Conservation (phyloP, 1,140 invertebrate genomes). For the Drosophila subpulchrella region DNA sequence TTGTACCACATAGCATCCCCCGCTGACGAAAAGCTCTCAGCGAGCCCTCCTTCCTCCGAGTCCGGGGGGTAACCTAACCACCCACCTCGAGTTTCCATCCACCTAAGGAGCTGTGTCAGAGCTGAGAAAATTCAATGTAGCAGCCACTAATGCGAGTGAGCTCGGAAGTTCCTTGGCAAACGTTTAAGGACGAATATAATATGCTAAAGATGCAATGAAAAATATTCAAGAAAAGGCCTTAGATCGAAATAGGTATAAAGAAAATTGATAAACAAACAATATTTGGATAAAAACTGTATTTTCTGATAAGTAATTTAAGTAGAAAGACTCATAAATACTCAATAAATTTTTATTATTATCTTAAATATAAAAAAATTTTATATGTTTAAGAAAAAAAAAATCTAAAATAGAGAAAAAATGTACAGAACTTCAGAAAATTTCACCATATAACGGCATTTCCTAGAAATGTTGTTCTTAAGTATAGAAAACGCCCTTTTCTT, state of each 20-base stretch:
- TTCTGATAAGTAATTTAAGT: too few relatives aligned
- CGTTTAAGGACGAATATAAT: not conserved
- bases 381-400: too few relatives aligned
- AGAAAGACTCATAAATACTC: too few relatives aligned
- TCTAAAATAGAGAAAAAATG: too few relatives aligned
- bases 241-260: not conserved
- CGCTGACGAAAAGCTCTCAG: slow-evolving; percentile 56
- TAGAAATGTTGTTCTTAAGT: too few relatives aligned
- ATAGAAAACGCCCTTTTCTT: too few relatives aligned
- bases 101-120: slow-evolving; percentile 33
- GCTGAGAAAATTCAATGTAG: slow-evolving; percentile 52
- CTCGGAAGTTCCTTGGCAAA: slow-evolving; percentile 15
- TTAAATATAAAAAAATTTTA: too few relatives aligned
- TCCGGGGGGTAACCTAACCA: not conserved
- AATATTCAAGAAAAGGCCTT: slow-evolving; percentile 1
- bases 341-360: too few relatives aligned
- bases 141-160: slow-evolving; percentile 53
- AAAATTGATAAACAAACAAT: too few relatives aligned
- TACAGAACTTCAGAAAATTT: too few relatives aligned
- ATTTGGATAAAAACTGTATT: too few relatives aligned
- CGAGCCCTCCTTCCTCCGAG: slow-evolving; percentile 10
- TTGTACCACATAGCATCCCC: slow-evolving; percentile 13
- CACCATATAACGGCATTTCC: too few relatives aligned
- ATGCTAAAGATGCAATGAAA: not conserved
- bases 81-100: slow-evolving; percentile 1